phyloP scores from a whole-genome alignment of 92 coral and sea anemone species.

The Palythoa grandis region DNA sequence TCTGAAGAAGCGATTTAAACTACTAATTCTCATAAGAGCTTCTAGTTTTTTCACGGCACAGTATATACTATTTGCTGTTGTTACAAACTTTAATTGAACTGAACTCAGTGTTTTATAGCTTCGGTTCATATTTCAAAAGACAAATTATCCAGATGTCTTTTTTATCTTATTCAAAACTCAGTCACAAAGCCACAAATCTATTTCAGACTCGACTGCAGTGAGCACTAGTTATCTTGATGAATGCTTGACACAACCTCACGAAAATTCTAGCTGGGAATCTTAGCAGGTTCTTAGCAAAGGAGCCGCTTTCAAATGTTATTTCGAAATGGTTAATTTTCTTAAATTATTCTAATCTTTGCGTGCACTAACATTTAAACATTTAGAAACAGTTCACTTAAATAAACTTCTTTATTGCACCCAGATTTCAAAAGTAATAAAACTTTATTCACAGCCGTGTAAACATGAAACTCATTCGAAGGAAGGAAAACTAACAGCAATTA shows the following conservation, averaged over 20 bases:
- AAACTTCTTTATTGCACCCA: constrained; percentile 18
- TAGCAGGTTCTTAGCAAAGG: background rate
- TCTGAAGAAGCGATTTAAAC: background rate
- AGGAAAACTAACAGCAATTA: background rate
- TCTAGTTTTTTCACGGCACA: background rate
- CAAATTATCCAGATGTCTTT: background rate
- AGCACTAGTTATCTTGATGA: background rate
- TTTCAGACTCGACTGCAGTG: background rate
- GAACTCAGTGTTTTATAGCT: background rate
- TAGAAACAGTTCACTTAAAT: constrained; percentile 12
- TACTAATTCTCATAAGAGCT: background rate
- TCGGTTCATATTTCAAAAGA: background rate
- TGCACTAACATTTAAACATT: constrained; percentile 1
- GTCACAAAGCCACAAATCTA: background rate
- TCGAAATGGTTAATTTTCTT: background rate
- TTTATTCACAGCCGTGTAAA: background rate
- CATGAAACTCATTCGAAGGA: background rate
- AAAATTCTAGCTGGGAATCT: background rate
- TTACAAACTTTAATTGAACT: background rate
- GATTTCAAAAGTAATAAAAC: background rate
- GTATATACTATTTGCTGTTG: background rate
- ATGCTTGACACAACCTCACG: background rate
- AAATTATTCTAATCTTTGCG: background rate
- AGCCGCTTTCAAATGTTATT: background rate
- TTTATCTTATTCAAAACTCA: background rate